Evolutionary conservation across 2,888 invertebrate genomes (phyloP).

Genomic region (Clistopyga incitator): DNA sequence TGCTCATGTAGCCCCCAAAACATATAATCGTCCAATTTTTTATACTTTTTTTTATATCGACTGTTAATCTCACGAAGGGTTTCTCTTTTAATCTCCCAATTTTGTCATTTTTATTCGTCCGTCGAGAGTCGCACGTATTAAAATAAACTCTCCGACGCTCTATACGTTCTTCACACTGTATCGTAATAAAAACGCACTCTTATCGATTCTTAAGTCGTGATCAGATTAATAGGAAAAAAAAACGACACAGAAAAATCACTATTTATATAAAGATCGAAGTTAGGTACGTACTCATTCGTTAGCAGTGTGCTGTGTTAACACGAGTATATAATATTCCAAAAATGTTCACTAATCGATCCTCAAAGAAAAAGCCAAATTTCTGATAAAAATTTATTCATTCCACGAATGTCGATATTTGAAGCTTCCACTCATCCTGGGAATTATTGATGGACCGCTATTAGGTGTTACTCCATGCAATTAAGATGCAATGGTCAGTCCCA

Average conservation of each 20-base stretch:
- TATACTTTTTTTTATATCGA: constrained; percentile 3
- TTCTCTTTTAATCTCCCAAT: constrained; percentile 16
- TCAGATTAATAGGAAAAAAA: not conserved
- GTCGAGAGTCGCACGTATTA: not conserved
- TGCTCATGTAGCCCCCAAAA: constrained; percentile 76
- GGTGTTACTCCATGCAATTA: too few relatives aligned
- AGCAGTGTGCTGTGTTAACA: constrained; percentile 63
- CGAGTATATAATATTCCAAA: constrained; percentile 28
- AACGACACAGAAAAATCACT: not conserved
- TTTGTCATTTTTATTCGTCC: not conserved
- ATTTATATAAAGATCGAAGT: constrained; percentile 43
- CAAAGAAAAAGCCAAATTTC: constrained; percentile 13
- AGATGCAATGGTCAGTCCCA: too few relatives aligned
- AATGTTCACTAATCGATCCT: constrained; percentile 37
- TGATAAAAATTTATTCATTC: constrained; percentile 1
- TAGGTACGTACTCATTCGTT: constrained; percentile 72
- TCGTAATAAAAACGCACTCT: constrained; percentile 5
- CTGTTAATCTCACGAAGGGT: constrained; percentile 8
- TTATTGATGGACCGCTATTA: too few relatives aligned
- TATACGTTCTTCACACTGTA: constrained; percentile 11
- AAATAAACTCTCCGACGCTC: not conserved
- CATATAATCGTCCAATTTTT: not conserved
- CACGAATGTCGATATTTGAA: too few relatives aligned
- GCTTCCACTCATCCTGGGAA: too few relatives aligned
- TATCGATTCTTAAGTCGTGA: not conserved